Evolutionary conservation across 2,113 vertebrate species (phyloP).

Genomic region (Thunnus thynnus): DNA sequence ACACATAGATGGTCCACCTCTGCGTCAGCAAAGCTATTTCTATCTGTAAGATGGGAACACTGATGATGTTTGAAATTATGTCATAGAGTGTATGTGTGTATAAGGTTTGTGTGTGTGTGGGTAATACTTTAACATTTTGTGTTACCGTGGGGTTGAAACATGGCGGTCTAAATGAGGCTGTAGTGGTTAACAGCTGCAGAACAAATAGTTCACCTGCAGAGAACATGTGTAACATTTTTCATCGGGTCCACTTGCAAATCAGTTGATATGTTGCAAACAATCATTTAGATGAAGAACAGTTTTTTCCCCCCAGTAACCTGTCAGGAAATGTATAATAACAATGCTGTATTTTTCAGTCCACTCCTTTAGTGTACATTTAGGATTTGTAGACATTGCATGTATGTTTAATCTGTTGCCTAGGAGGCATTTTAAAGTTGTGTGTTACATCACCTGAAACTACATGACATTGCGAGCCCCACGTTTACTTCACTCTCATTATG

Average conservation of each 20-base stretch:
- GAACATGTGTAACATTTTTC: not conserved
- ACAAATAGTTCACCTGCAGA: conserved; percentile 25
- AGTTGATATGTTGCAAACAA: not conserved
- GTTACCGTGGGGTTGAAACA: conserved; percentile 33
- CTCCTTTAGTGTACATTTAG: too few relatives aligned
- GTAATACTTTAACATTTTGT: conserved; percentile 10
- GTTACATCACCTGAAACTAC: not conserved
- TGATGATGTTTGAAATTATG: conserved; percentile 28
- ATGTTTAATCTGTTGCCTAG: too few relatives aligned
- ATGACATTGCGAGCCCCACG: not conserved
- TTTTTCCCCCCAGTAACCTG: not conserved
- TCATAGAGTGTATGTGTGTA: not conserved
- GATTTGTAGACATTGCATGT: too few relatives aligned
- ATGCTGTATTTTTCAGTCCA: not conserved
- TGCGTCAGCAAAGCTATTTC: conserved; percentile 36
- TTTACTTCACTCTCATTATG: not conserved
- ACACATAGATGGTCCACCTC: conserved; percentile 17
- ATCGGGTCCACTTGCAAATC: not conserved
- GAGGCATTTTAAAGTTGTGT: not conserved
- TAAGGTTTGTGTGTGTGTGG: not conserved
- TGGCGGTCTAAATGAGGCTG: conserved; percentile 18
- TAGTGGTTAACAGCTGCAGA: conserved; percentile 47
- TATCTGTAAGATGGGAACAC: not conserved
- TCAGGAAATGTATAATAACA: not conserved
- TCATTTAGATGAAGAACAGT: too few relatives aligned